Conservation (phyloP, 1,140 invertebrate species). For the Stenopsyche tienmushanensis region DNA sequence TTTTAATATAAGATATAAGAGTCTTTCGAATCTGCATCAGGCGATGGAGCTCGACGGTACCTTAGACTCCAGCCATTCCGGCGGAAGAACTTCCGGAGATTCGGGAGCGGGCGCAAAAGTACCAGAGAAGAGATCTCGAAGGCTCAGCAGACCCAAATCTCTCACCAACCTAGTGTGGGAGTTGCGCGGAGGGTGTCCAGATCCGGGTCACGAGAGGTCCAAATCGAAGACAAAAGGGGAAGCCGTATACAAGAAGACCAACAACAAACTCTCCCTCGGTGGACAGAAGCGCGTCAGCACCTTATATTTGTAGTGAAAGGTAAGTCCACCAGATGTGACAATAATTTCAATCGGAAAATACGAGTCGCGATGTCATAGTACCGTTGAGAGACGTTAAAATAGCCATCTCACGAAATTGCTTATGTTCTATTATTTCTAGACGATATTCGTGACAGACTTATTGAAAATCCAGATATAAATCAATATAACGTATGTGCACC, state of each 20-base stretch:
- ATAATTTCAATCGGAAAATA: background rate
- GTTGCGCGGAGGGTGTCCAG: constrained; percentile 60
- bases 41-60: constrained; percentile 80
- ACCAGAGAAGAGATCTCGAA: constrained; percentile 77
- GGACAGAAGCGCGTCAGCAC: constrained; percentile 55
- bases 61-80: constrained; percentile 84
- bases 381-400: background rate
- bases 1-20: constrained; percentile 82
- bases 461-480: constrained; percentile 24
- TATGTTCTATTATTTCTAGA: constrained; percentile 16
- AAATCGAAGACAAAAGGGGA: constrained; percentile 62
- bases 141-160: constrained; percentile 75
- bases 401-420: constrained; percentile 15
- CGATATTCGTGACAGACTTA: constrained; percentile 23
- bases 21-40: constrained; percentile 74
- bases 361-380: background rate
- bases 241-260: constrained; percentile 52
- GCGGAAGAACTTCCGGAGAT: constrained; percentile 80
- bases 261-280: constrained; percentile 53
- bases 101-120: constrained; percentile 76
- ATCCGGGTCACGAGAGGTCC: constrained; percentile 58
- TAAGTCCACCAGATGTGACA: constrained; percentile 11
- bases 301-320: constrained; percentile 49
- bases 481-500: constrained; percentile 6
- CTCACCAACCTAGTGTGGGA: constrained; percentile 87